Evolutionary conservation across 2,888 invertebrate genomes (phyloP).

Genomic region (Leptinotarsa tumamoca): DNA sequence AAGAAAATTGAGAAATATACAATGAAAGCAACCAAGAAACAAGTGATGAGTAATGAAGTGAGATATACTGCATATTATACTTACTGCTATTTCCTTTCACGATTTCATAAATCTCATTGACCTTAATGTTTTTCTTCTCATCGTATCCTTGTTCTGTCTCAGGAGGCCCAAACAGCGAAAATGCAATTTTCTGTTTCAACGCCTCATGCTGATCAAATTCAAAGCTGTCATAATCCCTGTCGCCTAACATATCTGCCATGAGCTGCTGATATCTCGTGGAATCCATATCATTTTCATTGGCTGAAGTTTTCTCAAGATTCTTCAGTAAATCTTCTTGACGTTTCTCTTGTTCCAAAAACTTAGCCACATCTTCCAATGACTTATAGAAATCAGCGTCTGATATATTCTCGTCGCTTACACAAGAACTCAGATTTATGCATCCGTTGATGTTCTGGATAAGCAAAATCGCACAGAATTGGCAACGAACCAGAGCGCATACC

Average conservation of each 20-base stretch:
- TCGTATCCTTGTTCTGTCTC: conserved; percentile 65
- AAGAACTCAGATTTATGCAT: conserved; percentile 11
- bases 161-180: conserved; percentile 71
- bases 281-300: conserved; percentile 49
- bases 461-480: conserved; percentile 24
- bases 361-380: conserved; percentile 45
- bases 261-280: conserved; percentile 67
- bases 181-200: conserved; percentile 70
- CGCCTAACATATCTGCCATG: conserved; percentile 71
- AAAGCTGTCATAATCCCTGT: conserved; percentile 70
- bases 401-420: conserved; percentile 42
- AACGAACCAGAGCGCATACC: conserved; percentile 41
- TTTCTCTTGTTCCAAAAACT: conserved; percentile 45
- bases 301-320: conserved; percentile 30
- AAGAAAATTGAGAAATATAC: not conserved
- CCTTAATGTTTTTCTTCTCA: conserved; percentile 51
- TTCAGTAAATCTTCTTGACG: conserved; percentile 44
- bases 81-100: conserved; percentile 55
- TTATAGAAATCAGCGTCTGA: conserved; percentile 43
- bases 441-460: conserved; percentile 31
- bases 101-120: conserved; percentile 52
- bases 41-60: not conserved
- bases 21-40: not conserved
- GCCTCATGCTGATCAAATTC: conserved; percentile 68
- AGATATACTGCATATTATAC: conserved; percentile 30